A percentile compares a stretch with the other conserved stretches of the same genome.
phyloP scores from a whole-genome alignment of 2,113 vertebrate species.

The Gavialis gangeticus region DNA sequence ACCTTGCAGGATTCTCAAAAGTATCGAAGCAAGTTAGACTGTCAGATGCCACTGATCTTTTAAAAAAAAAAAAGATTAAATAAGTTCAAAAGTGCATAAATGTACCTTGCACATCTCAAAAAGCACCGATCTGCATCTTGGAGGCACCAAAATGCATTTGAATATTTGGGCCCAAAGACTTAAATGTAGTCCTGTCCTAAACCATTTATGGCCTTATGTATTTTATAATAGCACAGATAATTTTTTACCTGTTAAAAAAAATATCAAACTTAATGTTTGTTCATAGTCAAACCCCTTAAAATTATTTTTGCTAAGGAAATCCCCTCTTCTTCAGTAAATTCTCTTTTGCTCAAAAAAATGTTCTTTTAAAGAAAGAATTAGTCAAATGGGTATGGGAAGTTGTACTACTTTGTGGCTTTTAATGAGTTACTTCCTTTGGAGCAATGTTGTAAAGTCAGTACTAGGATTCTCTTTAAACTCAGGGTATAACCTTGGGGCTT shows the following conservation, averaged over 20 bases:
- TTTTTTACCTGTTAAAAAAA: background rate
- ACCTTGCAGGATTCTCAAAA: background rate
- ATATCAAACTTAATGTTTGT: background rate
- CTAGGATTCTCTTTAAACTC: background rate
- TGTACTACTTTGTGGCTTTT: conserved; percentile 51
- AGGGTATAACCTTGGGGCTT: background rate
- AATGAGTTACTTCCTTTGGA: conserved; percentile 63
- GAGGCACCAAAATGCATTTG: background rate
- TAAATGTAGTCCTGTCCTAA: background rate
- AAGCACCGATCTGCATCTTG: background rate
- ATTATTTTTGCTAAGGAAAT: conserved; percentile 56
- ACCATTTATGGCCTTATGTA: background rate
- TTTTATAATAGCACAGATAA: background rate
- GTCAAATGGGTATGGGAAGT: conserved; percentile 60
- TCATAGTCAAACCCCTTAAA: background rate
- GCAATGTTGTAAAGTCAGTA: conserved; percentile 25
- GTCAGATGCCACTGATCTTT: background rate
- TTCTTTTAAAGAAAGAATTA: conserved; percentile 44
- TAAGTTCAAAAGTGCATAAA: too few species aligned
- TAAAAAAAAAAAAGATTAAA: too few species aligned
- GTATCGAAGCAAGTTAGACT: accelerated
- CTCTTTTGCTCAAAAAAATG: background rate
- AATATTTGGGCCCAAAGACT: background rate
- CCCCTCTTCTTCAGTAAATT: conserved; percentile 40
- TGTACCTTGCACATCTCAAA: too few species aligned